phyloP scores from a whole-genome alignment of 2,113 vertebrate genomes.

The Sinocyclocheilus anshuiensis region DNA sequence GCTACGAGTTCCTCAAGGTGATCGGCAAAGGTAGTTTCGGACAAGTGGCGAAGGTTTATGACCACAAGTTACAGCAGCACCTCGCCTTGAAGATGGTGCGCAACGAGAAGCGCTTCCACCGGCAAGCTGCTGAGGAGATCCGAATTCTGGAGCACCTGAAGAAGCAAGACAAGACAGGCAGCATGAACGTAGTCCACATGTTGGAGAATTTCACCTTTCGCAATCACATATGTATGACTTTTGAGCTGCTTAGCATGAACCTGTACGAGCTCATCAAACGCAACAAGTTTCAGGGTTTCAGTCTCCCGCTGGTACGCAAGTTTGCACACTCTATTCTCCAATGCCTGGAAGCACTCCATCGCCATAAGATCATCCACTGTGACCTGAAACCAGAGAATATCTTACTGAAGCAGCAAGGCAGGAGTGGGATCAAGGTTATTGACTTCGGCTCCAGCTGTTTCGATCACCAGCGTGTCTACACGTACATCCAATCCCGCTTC shows the following conservation, averaged over 20 bases:
- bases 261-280: slow-evolving; percentile 98
- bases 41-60: slow-evolving; percentile 95
- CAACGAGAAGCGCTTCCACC: slow-evolving; percentile 96
- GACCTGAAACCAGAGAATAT: slow-evolving; percentile 99
- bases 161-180: slow-evolving; percentile 93
- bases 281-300: slow-evolving; percentile 99
- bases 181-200: slow-evolving; percentile 98
- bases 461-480: slow-evolving; percentile 97
- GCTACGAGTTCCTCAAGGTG: slow-evolving; percentile 96
- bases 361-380: slow-evolving; percentile 96
- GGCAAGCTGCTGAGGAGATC: slow-evolving; percentile 96
- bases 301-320: slow-evolving; percentile 91
- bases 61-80: slow-evolving; percentile 94
- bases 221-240: slow-evolving; percentile 98
- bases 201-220: slow-evolving; percentile 97
- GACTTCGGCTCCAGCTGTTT: slow-evolving; percentile 99
- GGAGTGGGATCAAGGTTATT: slow-evolving; percentile 97
- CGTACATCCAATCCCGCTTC: slow-evolving; percentile 98
- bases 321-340: slow-evolving; percentile 97
- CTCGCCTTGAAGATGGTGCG: slow-evolving; percentile 97
- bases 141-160: slow-evolving; percentile 94
- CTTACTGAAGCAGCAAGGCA: slow-evolving; percentile 94
- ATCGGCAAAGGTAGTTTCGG: slow-evolving; percentile 98
- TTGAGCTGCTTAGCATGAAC: slow-evolving; percentile 96
- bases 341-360: slow-evolving; percentile 89